Percentiles rank a stretch among this genome's conserved stretches.
These are phyloP conservation scores for Dicroscelio sp. DNA, from an alignment of 2,888 invertebrate species.

Conservation along the genomic window DNA sequence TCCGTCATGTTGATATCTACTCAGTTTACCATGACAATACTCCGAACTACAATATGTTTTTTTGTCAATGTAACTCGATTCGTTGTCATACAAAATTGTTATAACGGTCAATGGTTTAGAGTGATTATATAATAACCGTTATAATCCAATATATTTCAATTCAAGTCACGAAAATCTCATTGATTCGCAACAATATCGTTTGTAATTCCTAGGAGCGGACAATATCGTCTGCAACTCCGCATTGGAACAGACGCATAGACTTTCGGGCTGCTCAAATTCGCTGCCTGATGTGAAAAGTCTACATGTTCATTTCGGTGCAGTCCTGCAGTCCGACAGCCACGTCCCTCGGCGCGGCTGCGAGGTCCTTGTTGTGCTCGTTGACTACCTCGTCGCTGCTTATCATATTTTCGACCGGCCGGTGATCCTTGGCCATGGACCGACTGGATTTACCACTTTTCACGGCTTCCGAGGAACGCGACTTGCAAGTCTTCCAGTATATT, in stretches of 20 bases:
- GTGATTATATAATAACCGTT: too few relatives aligned
- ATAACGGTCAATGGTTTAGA: too few relatives aligned
- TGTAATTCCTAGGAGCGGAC: too few relatives aligned
- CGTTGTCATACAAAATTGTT: too few relatives aligned
- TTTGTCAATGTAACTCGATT: too few relatives aligned
- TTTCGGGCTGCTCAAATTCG: conserved; percentile 89
- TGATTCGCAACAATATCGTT: too few relatives aligned
- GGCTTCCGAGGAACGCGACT: conserved; percentile 89
- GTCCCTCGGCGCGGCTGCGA: conserved; percentile 81
- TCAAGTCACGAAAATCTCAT: too few relatives aligned
- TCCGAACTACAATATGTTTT: too few relatives aligned
- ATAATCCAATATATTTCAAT: too few relatives aligned
- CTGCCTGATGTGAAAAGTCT: conserved; percentile 92
- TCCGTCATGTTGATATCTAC: too few relatives aligned
- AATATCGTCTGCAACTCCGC: too few relatives aligned
- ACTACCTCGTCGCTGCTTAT: conserved; percentile 88
- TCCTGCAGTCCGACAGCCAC: conserved; percentile 90
- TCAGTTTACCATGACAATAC: too few relatives aligned
- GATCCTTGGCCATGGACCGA: conserved; percentile 85
- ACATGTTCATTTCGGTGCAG: conserved; percentile 92
- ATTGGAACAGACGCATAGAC: conserved; percentile 38
- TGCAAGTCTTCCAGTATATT: conserved; percentile 86
- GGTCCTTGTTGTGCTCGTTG: conserved; percentile 85
- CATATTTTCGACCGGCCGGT: conserved; percentile 88
- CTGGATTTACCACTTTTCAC: conserved; percentile 88